Conservation (phyloP, 2,888 invertebrate species). For the Muschampia plurimacula region DNA sequence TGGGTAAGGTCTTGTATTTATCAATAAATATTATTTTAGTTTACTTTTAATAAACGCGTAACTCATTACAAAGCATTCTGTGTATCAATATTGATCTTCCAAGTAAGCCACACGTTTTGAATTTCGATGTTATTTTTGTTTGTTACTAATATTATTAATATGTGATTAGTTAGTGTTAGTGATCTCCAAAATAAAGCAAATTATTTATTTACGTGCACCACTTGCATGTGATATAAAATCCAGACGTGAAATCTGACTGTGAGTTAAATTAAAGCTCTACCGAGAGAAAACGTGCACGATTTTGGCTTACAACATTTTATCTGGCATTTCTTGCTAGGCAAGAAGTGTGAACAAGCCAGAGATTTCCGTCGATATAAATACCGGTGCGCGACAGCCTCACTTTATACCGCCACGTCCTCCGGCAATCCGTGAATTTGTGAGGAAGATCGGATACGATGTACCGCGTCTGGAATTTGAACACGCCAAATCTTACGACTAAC, state of each 20-base stretch:
- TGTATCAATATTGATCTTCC: slow-evolving; percentile 50
- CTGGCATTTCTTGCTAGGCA: slow-evolving; percentile 60
- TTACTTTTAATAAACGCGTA: slow-evolving; percentile 10
- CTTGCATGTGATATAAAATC: not conserved
- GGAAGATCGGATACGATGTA: slow-evolving; percentile 67
- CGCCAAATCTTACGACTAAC: slow-evolving; percentile 56
- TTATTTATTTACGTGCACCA: not conserved
- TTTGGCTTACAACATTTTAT: slow-evolving; percentile 58
- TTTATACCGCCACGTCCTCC: slow-evolving; percentile 65
- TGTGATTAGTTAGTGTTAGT: not conserved
- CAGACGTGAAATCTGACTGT: slow-evolving; percentile 34
- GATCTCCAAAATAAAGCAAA: not conserved
- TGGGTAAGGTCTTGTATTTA: too few relatives aligned
- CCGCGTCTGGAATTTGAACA: slow-evolving; percentile 67
- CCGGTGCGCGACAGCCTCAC: slow-evolving; percentile 71
- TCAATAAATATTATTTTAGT: not conserved
- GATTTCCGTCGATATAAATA: slow-evolving; percentile 80
- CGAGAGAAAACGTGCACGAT: slow-evolving; percentile 59
- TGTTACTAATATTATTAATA: not conserved
- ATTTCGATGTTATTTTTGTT: not conserved
- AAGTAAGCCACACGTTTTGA: not conserved
- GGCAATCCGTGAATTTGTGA: slow-evolving; percentile 75
- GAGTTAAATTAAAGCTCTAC: slow-evolving; percentile 43
- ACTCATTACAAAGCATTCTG: slow-evolving; percentile 62
- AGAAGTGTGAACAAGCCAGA: slow-evolving; percentile 74